Percentiles rank a stretch among this genome's conserved stretches.
Evolutionary conservation across 2,797 vertebrate genomes (phyloP).

Genomic region (Cephalopachus bancanus): DNA sequence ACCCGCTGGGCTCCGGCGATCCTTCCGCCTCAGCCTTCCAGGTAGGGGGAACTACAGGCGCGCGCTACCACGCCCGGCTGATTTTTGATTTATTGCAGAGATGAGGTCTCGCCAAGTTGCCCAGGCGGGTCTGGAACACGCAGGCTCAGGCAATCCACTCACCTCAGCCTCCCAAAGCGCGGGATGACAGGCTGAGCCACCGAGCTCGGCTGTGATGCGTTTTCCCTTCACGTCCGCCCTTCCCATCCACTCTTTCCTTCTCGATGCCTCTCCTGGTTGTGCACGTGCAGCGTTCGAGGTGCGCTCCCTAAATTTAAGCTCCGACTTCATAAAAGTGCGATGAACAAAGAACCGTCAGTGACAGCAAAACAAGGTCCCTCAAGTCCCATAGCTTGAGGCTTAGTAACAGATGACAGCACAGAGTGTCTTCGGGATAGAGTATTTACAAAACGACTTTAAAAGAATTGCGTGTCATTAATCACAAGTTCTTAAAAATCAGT

Average conservation of each 20-base stretch:
- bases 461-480: constrained; percentile 85
- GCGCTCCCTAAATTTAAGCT: constrained; percentile 73
- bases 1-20: no score
- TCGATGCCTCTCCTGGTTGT: not conserved
- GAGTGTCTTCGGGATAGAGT: constrained; percentile 78
- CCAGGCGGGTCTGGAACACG: no score
- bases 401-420: constrained; percentile 82
- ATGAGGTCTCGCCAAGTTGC: no score
- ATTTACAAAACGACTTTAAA: constrained; percentile 86
- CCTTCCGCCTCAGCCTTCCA: no score
- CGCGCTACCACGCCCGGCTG: no score
- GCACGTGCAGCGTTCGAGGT: not conserved
- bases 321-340: constrained; percentile 72
- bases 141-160: no score
- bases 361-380: constrained; percentile 84
- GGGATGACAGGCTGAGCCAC: no score
- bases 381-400: constrained; percentile 83
- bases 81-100: no score
- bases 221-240: no score
- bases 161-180: no score
- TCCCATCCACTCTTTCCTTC: not conserved
- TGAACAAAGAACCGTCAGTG: constrained; percentile 67
- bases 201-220: no score
- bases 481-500: constrained; percentile 84
- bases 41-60: no score